phyloP scores from a whole-genome alignment of 2,888 invertebrate species.

The Crematogaster levior region DNA sequence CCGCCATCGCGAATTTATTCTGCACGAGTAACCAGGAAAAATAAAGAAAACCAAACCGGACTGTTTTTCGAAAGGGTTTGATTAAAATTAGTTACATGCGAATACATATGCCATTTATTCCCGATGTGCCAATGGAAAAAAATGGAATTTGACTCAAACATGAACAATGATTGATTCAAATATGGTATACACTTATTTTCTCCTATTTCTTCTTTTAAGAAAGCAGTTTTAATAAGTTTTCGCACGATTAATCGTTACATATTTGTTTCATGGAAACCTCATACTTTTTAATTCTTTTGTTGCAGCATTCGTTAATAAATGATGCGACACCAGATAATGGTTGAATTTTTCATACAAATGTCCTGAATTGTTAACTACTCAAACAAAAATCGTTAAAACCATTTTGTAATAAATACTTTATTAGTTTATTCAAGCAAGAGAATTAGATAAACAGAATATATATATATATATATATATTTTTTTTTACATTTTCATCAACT shows the following conservation, averaged over 20 bases:
- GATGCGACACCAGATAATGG: background rate
- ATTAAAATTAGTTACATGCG: background rate
- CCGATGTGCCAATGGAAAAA: background rate
- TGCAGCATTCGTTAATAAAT: background rate
- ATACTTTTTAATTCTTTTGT: conserved; percentile 13
- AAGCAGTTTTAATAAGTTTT: background rate
- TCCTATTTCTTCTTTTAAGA: no score
- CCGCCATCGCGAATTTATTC: conserved; percentile 24
- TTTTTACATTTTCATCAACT: background rate
- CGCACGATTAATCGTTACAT: background rate
- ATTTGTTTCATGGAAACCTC: background rate
- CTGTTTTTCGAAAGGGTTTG: background rate
- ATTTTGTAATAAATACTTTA: background rate
- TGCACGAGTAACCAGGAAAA: conserved; percentile 12
- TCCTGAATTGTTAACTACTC: background rate
- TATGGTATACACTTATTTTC: background rate
- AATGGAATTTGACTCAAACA: background rate
- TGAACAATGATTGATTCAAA: background rate
- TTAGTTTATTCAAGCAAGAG: background rate
- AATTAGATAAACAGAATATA: background rate
- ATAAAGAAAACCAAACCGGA: background rate
- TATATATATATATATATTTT: no score
- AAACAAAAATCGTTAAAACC: background rate
- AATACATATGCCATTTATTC: background rate
- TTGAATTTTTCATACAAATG: conserved; percentile 7